phyloP scores from a whole-genome alignment of 2,888 invertebrate genomes.

The Nycteola revayana region DNA sequence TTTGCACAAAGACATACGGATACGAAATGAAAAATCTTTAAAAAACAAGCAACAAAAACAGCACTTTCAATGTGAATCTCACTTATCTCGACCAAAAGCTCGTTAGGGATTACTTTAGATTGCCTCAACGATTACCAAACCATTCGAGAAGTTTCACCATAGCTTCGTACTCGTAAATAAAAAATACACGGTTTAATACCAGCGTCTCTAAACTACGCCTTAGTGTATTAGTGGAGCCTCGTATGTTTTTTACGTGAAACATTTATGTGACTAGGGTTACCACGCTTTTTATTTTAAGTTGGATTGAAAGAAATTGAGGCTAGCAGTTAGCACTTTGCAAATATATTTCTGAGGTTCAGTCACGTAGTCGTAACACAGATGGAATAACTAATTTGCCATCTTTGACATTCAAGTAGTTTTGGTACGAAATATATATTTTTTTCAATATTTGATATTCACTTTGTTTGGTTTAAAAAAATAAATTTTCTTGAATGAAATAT shows the following conservation, averaged over 20 bases:
- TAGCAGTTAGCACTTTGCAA: too few relatives aligned
- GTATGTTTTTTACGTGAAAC: conserved; percentile 27
- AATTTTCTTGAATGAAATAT: too few relatives aligned
- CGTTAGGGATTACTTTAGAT: conserved; percentile 41
- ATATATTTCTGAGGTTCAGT: too few relatives aligned
- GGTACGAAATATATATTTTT: too few relatives aligned
- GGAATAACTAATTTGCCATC: too few relatives aligned
- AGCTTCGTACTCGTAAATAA: conserved; percentile 30
- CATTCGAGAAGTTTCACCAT: conserved; percentile 29
- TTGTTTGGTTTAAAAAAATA: too few relatives aligned
- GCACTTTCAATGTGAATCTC: conserved; percentile 19
- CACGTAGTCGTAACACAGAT: too few relatives aligned
- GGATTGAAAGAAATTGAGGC: too few relatives aligned
- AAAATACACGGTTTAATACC: conserved; percentile 29
- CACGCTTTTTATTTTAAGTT: conserved; percentile 6
- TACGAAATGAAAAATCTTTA: too few relatives aligned
- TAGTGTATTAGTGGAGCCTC: conserved; percentile 24
- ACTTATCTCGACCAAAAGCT: conserved; percentile 27
- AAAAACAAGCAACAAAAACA: conserved; percentile 6
- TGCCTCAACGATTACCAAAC: conserved; percentile 34
- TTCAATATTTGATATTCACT: too few relatives aligned
- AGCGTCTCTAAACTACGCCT: conserved; percentile 21
- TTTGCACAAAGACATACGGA: too few relatives aligned
- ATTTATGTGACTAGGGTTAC: conserved; percentile 24
- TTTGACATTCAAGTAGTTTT: too few relatives aligned